Percentiles rank a stretch among this genome's conserved stretches.
phyloP scores from a whole-genome alignment of 2,797 vertebrate species.

The Chelonia mydas region DNA sequence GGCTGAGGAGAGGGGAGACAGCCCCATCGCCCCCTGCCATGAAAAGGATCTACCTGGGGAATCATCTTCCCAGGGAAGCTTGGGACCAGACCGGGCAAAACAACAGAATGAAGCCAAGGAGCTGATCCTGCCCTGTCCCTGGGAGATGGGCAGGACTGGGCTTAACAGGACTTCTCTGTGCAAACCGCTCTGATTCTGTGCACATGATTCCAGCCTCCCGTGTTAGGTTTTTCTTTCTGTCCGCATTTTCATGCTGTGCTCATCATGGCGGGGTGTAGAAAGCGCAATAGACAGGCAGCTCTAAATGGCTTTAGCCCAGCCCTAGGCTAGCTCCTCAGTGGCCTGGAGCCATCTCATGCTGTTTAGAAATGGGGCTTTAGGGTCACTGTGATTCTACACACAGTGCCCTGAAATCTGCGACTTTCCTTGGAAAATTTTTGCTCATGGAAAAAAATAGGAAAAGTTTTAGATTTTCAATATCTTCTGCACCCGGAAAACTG shows the following conservation, averaged over 20 bases:
- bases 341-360: not conserved
- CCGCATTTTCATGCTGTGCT: not conserved
- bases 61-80: not conserved
- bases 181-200: not conserved
- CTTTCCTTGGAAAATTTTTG: not conserved
- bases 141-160: not conserved
- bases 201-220: not conserved
- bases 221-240: not conserved
- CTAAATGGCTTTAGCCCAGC: not conserved
- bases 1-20: not conserved
- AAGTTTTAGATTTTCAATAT: not conserved
- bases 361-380: not conserved
- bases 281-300: too few relatives aligned
- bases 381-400: not conserved
- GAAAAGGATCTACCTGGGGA: not conserved
- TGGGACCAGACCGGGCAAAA: not conserved
- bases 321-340: not conserved
- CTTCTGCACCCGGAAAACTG: not conserved
- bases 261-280: not conserved
- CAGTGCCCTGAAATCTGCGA: not conserved
- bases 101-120: not conserved
- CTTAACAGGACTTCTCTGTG: not conserved
- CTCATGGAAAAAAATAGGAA: not conserved
- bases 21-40: not conserved
- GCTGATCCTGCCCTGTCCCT: not conserved